Conservation (phyloP, 2,888 invertebrate genomes). For the Pachliopta kotzebuea region DNA sequence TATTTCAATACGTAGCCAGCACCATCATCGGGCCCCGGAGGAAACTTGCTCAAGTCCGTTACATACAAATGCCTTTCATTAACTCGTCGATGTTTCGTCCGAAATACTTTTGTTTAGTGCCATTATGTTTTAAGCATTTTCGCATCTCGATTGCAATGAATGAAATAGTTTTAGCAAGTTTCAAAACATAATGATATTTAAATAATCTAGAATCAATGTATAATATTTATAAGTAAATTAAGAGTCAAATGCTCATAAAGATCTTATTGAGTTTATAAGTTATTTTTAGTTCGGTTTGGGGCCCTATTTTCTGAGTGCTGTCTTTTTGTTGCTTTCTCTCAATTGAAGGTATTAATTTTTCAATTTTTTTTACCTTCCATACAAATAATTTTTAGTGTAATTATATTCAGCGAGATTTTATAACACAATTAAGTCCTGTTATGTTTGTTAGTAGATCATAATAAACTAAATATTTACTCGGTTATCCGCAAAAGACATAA, state of each 20-base stretch:
- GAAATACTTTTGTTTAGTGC: conserved; percentile 50
- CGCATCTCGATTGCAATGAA: conserved; percentile 32
- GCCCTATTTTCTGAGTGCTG: too few relatives aligned
- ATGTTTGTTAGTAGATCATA: background rate
- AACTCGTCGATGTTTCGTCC: conserved; percentile 69
- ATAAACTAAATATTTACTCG: background rate
- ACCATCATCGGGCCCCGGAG: conserved; percentile 63
- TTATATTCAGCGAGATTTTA: too few relatives aligned
- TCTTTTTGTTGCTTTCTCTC: too few relatives aligned
- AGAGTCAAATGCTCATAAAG: too few relatives aligned
- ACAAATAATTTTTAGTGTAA: too few relatives aligned
- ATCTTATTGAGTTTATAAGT: too few relatives aligned
- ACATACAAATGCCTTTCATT: conserved; percentile 79
- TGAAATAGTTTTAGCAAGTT: background rate
- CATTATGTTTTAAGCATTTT: conserved; percentile 58
- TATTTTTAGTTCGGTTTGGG: too few relatives aligned
- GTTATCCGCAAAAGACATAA: background rate
- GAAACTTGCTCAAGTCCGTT: conserved; percentile 72
- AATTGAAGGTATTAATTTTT: too few relatives aligned
- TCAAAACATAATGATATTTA: background rate
- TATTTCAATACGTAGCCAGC: conserved; percentile 53
- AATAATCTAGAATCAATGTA: too few relatives aligned
- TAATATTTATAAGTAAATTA: too few relatives aligned
- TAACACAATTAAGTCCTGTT: too few relatives aligned
- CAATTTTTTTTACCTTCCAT: too few relatives aligned